A percentile compares a stretch with the other conserved stretches of the same genome.
Evolutionary conservation across 2,888 invertebrate species (phyloP).

Genomic region (Elaeidobius kamerunicus): DNA sequence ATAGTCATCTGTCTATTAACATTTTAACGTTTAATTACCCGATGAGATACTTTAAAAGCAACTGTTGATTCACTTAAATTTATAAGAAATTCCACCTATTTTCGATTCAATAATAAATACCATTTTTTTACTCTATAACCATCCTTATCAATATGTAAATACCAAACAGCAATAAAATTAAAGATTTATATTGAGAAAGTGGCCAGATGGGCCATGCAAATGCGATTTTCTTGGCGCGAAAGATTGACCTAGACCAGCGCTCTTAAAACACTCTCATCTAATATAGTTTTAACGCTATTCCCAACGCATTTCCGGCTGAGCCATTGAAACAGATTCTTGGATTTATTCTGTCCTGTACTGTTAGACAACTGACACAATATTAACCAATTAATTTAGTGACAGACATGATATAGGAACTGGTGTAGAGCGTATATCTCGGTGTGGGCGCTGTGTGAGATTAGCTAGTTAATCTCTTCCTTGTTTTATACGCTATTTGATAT

Average conservation of each 20-base stretch:
- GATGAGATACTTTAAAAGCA: too few species aligned
- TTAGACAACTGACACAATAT: conserved; percentile 2
- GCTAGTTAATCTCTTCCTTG: background rate
- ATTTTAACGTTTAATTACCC: too few species aligned
- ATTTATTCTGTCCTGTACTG: background rate
- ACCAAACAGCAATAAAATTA: too few species aligned
- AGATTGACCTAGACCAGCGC: background rate
- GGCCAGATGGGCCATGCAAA: background rate
- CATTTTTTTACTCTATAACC: too few species aligned
- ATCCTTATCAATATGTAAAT: too few species aligned
- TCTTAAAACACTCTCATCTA: conserved; percentile 5
- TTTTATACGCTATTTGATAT: background rate
- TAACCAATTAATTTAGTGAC: conserved; percentile 1
- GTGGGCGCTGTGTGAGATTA: background rate
- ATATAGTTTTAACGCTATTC: conserved; percentile 4
- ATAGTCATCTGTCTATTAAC: background rate
- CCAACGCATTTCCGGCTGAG: background rate
- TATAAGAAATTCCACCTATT: too few species aligned
- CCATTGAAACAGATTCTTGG: background rate
- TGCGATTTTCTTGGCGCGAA: background rate
- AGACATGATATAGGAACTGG: background rate
- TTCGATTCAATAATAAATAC: too few species aligned
- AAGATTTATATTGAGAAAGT: background rate
- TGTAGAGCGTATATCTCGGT: background rate
- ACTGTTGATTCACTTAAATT: too few species aligned